A percentile compares a stretch with the other conserved stretches of the same genome.
Evolutionary conservation across 2,797 vertebrate genomes (phyloP).

Genomic region (Aotus griseimembra): DNA sequence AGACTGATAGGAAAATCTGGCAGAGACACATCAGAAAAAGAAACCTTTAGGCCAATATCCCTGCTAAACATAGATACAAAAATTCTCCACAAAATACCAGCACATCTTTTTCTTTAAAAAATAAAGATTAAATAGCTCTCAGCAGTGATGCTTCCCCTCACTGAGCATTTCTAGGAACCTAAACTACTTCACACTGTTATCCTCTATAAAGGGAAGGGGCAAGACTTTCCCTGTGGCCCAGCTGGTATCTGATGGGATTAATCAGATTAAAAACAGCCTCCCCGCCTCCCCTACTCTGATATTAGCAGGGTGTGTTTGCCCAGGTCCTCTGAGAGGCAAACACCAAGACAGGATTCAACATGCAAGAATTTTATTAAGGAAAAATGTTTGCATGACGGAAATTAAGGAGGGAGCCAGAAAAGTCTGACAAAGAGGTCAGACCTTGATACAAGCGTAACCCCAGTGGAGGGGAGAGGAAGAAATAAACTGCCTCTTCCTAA

Average conservation of each 20-base stretch:
- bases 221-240: background rate
- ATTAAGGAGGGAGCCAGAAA: background rate
- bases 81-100: background rate
- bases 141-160: background rate
- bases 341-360: background rate
- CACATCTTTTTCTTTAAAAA: background rate
- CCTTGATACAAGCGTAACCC: background rate
- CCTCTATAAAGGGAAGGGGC: background rate
- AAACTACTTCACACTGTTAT: background rate
- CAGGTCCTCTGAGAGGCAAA: background rate
- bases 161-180: background rate
- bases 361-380: background rate
- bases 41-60: background rate
- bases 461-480: background rate
- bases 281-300: background rate
- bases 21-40: background rate
- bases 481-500: background rate
- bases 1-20: background rate
- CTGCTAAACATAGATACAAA: background rate
- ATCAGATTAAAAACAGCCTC: background rate
- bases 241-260: background rate
- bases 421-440: background rate
- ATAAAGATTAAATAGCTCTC: slow-evolving; percentile 6
- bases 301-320: background rate
- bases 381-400: background rate